Evolutionary conservation across 2,797 vertebrate species (phyloP), one percentile per base, ranked within the genome.

Genomic region (Petrocephalus schoutedeni): DNA sequence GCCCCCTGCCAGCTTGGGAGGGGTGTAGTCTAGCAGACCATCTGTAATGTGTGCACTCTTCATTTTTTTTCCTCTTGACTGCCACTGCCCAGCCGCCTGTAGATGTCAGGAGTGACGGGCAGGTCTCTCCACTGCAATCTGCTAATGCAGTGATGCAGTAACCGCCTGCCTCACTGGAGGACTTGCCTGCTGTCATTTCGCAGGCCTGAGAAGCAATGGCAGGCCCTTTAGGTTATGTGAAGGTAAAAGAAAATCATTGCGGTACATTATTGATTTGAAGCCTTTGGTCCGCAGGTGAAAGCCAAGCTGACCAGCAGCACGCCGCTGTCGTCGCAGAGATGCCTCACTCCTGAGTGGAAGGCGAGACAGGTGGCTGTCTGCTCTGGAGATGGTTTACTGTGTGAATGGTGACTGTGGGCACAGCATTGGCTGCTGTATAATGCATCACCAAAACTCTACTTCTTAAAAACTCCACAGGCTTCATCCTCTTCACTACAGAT

Each of bases 301-400:
- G 4, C 87, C 87, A 87, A 87, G 32, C 85, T 95, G 88, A 89
- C 92, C 87, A 94, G 93, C 91, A 95, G 94, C 16, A 94, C 93
- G 85, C 92, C 93, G 4, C 84, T 91, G 89, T 87, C 89, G 51
- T 90, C 92, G 74, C 94, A 91, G 90, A 94, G 92, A 64, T 53
- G 83, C 51, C 80, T 91, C 19, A 88, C 90, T 19, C 89, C 87
- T 23, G 92, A 92, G 0, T 88, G 90, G 86, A 90, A 67, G 41
- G 87, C 89, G 0, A 59, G 82, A 54, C 51, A 23, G 53, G 59
- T 10, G 10, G 93, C 1, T 89, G 90, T 88, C 64, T 57, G 53
- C 23, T 21, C 51, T 32, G 21, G 51, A 56, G 10, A 7, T 12
- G 5, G 16, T n/a, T n/a, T n/a, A 49, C 74, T 21, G 41, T 56